These are phyloP conservation scores for Paracanthobrama guichenoti DNA, from an alignment of 2,113 vertebrate genomes.

Conservation along the genomic window DNA sequence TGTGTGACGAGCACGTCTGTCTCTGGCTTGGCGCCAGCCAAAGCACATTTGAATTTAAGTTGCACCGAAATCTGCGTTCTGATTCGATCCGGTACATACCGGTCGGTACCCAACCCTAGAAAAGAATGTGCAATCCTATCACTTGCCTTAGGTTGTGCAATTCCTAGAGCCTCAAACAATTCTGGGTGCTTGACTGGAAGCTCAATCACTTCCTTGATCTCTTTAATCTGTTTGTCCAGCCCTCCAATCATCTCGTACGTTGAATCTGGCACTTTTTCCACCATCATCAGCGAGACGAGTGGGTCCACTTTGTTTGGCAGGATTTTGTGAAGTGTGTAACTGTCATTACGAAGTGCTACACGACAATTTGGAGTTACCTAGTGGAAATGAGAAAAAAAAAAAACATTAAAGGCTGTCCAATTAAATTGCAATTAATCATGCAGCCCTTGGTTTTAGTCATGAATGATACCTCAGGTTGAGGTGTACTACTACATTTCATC, in stretches of 20 bases:
- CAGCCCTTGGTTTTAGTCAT: too few species aligned
- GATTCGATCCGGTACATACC: too few species aligned
- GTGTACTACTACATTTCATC: too few species aligned
- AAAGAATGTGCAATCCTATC: neutral
- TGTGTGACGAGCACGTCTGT: too few species aligned
- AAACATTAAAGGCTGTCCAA: too few species aligned
- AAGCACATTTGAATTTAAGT: too few species aligned
- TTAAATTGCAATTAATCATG: too few species aligned
- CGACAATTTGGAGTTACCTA: slow-evolving; percentile 98
- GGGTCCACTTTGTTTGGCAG: slow-evolving; percentile 98
- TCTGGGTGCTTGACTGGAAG: slow-evolving; percentile 96
- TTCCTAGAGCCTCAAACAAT: slow-evolving; percentile 95
- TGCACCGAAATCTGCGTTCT: too few species aligned
- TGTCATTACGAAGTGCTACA: slow-evolving; percentile 94
- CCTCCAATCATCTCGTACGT: slow-evolving; percentile 99
- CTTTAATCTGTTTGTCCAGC: slow-evolving; percentile 98
- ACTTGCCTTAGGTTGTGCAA: slow-evolving; percentile 92
- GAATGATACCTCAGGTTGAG: too few species aligned
- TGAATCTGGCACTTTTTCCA: slow-evolving; percentile 97
- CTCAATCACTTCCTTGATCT: slow-evolving; percentile 98
- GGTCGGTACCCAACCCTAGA: too few species aligned
- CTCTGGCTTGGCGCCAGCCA: too few species aligned
- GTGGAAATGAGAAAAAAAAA: neutral
- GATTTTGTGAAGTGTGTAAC: slow-evolving; percentile 98
- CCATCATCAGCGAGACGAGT: slow-evolving; percentile 99